Conservation (phyloP, 2,113 vertebrate species). For the Pluvialis apricaria region DNA sequence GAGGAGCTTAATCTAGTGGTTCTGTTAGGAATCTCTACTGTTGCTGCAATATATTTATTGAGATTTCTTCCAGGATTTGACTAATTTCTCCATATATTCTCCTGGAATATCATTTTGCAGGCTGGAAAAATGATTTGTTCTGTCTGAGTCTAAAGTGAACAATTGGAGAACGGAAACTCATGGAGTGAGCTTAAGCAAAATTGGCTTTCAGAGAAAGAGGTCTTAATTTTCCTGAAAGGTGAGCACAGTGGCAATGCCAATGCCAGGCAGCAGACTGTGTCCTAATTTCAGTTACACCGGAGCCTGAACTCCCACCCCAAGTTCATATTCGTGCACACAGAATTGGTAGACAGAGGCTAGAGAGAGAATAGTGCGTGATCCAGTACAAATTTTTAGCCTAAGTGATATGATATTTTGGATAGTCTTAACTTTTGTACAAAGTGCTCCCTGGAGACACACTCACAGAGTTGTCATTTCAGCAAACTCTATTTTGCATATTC, state of each 20-base stretch:
- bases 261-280: background rate
- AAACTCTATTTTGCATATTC: background rate
- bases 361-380: background rate
- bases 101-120: background rate
- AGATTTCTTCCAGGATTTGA: background rate
- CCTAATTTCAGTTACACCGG: background rate
- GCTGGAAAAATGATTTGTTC: background rate
- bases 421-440: background rate
- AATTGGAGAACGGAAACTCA: background rate
- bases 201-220: background rate
- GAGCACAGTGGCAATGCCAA: background rate
- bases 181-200: background rate
- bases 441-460: background rate
- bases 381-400: background rate
- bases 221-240: background rate
- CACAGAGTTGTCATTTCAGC: background rate
- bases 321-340: fast-evolving
- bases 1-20: background rate
- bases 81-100: background rate
- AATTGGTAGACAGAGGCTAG: background rate
- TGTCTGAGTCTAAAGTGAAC: background rate
- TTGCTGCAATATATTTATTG: background rate
- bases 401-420: background rate
- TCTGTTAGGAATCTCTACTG: background rate
- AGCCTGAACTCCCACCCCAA: background rate